phyloP scores from a whole-genome alignment of 2,888 invertebrate genomes.

The Athalia circularis region DNA sequence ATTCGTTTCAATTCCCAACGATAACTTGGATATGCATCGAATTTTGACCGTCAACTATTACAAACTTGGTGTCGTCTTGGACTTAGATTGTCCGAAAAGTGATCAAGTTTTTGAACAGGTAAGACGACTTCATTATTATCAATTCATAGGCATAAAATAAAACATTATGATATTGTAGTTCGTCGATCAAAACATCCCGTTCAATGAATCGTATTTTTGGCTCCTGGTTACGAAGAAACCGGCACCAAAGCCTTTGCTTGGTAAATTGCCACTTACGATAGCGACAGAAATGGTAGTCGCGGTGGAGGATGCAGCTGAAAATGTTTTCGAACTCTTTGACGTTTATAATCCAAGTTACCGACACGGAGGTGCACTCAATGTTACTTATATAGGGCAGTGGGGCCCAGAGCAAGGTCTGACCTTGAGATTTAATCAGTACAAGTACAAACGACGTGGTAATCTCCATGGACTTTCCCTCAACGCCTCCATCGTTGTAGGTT shows the following conservation, averaged over 20 bases:
- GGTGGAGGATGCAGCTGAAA: conserved; percentile 41
- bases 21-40: conserved; percentile 51
- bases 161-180: conserved; percentile 54
- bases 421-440: conserved; percentile 59
- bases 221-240: conserved; percentile 55
- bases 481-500: conserved; percentile 59
- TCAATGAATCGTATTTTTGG: conserved; percentile 67
- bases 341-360: conserved; percentile 66
- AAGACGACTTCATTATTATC: not conserved
- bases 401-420: conserved; percentile 53
- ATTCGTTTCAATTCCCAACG: conserved; percentile 10
- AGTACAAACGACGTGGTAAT: conserved; percentile 64
- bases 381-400: conserved; percentile 63
- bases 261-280: conserved; percentile 59
- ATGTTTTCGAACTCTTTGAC: conserved; percentile 59
- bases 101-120: conserved; percentile 59
- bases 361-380: conserved; percentile 61
- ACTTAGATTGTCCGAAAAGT: conserved; percentile 61
- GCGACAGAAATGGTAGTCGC: conserved; percentile 62
- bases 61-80: conserved; percentile 59
- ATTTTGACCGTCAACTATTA: conserved; percentile 61
- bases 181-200: conserved; percentile 55
- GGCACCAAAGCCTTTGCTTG: conserved; percentile 54
- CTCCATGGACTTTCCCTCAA: conserved; percentile 61
- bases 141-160: not conserved